Evolutionary conservation across 2,113 vertebrate species (phyloP).

Genomic region (Sander vitreus): DNA sequence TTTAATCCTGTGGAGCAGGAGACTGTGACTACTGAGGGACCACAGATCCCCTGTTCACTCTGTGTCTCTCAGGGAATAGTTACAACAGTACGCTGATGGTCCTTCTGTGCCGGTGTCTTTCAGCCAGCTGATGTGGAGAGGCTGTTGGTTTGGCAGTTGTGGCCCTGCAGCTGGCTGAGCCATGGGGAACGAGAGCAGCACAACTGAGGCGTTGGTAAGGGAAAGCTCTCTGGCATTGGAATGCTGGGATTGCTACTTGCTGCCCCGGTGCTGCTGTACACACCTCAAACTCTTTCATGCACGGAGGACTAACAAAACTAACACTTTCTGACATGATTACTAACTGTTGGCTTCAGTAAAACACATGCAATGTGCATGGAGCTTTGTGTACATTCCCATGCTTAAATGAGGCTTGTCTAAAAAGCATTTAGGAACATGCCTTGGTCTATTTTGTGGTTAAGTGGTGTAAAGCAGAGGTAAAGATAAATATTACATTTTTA

Average conservation of each 20-base stretch:
- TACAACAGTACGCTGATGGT: conserved; percentile 47
- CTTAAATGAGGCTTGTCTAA: conserved; percentile 41
- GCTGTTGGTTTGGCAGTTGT: conserved; percentile 55
- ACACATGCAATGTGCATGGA: not conserved
- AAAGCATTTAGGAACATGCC: conserved; percentile 9
- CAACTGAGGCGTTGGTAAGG: conserved; percentile 81
- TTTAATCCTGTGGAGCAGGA: conserved; percentile 64
- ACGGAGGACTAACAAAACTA: conserved; percentile 52
- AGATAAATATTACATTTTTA: not conserved
- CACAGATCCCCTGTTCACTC: conserved; percentile 16
- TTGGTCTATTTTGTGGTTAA: conserved; percentile 15
- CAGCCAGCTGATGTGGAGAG: conserved; percentile 74
- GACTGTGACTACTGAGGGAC: conserved; percentile 32
- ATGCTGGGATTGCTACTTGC: conserved; percentile 35
- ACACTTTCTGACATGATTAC: conserved; percentile 11
- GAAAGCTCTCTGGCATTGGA: conserved; percentile 12
- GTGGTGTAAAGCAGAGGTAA: not conserved
- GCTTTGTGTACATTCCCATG: conserved; percentile 44
- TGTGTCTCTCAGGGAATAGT: conserved; percentile 14
- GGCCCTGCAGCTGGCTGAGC: conserved; percentile 59
- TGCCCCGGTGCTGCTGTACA: conserved; percentile 13
- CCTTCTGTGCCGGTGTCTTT: conserved; percentile 63
- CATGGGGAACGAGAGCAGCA: conserved; percentile 87
- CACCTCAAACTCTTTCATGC: not conserved
- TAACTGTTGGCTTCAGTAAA: conserved; percentile 38